Evolutionary conservation across 2,888 invertebrate species (phyloP), one percentile per base, ranked within the genome.

Genomic region (Hetaerina titia): DNA sequence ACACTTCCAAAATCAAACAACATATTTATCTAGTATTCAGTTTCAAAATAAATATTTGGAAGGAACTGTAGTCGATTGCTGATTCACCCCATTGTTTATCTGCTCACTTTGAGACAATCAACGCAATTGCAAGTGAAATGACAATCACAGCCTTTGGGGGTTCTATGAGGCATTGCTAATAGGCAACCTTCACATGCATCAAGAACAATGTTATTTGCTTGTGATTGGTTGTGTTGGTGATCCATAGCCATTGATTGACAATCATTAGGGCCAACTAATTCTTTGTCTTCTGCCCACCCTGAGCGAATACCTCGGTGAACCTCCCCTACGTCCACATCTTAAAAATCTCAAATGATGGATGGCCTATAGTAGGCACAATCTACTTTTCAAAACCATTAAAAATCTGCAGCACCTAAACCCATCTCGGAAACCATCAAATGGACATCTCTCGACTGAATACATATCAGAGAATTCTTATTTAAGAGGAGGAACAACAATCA

Each of bases 31-130:
- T 92, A 81, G 31, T 0, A 64, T 57, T 56, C 57, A 22, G 13
- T 56, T 92, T 57, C 56, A 92, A 92, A 92, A 92, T 92, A 92
- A 92, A 92, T 92, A 92, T 92, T 92, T 17, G 56, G 64, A 92
- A 92, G 92, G 92, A 92, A 92, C 92, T 92, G 92, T 92, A 92
- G 92, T 92, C 92, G 74, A 92, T 69, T 92, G 92, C 69, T 92
- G 92, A 69, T 92, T 92, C 92, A 92, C 92, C 45, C 92, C 92
- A 69, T 69, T 31, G 92, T 92, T 64, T 31, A 69, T 92, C 69
- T 92, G 74, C 92, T 64, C 69, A 92, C 69, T 74, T 64, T 92
- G 45, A 56, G 92, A 92, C 90, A 90, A 63, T 90, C 92, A 92
- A 64, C 64, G 92, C 92, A 69, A 31, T 92, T 92, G 92, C 64